Conservation (phyloP, 2,888 invertebrate genomes). For the Urechis unicinctus region DNA sequence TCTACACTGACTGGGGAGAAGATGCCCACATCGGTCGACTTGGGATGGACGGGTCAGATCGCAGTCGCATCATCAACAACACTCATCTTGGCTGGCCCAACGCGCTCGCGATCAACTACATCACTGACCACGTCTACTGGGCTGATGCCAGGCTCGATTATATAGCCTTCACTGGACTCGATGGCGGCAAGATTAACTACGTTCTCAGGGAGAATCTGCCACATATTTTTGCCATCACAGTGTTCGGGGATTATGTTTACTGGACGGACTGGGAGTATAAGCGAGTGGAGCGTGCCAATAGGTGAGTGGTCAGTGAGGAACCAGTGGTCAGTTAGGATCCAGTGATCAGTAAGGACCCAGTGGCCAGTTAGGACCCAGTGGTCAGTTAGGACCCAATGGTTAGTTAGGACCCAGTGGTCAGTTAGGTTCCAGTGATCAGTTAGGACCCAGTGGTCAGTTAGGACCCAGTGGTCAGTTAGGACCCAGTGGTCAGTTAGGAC, state of each 20-base stretch:
- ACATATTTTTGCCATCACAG: conserved; percentile 56
- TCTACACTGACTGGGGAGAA: conserved; percentile 90
- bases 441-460: too few species aligned
- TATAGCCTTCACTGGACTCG: conserved; percentile 82
- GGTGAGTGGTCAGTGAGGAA: too few species aligned
- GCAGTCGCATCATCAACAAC: conserved; percentile 53
- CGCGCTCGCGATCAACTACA: conserved; percentile 91
- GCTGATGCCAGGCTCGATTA: conserved; percentile 98
- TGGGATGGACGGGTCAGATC: conserved; percentile 93
- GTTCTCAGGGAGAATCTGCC: conserved; percentile 63
- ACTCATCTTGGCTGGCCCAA: conserved; percentile 81
- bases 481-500: too few species aligned
- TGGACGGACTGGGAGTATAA: conserved; percentile 99
- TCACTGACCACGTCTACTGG: conserved; percentile 91
- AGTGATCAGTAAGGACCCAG: too few species aligned
- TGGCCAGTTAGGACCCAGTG: too few species aligned
- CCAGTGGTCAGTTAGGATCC: too few species aligned
- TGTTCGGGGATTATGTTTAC: conserved; percentile 76
- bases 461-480: too few species aligned
- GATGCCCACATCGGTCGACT: conserved; percentile 94
- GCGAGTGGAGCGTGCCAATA: conserved; percentile 75
- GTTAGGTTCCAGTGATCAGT: too few species aligned
- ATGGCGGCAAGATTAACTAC: conserved; percentile 70
- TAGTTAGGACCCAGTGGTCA: too few species aligned
- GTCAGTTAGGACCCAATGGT: too few species aligned